Evolutionary conservation across 1,140 invertebrate genomes (phyloP), one percentile per base, ranked within the genome.

Genomic region (Saccostrea cuccullata): DNA sequence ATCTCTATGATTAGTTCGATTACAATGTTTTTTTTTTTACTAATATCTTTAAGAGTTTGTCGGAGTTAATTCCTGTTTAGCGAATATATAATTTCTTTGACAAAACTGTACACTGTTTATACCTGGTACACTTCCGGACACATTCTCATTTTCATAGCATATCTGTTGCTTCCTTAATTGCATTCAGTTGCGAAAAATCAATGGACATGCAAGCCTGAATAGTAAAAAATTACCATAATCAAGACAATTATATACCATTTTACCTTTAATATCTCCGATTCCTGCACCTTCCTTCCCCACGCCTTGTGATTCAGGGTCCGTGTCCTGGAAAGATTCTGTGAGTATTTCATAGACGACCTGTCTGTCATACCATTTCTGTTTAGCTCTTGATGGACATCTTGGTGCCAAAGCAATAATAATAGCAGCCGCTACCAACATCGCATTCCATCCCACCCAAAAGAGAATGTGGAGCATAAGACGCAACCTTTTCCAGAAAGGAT

Each of bases 271-370:
- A 95, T 98, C 97, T 5, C 97, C 97, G 26, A 97, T 93, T 55
- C 97, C 97, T 93, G 97, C 97, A 1, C 96, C 97, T 92, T 97
- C 95, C 17, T 58, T 56, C 15, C 5, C 1, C 8, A n/a, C 87
- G 0, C 36, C 47, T 30, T 87, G 82, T 20, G 89, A 36, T 36
- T 85, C 40, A 5, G 84, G 60, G 11, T 60, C 84, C 84, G 96
- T 96, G 92, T 98, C 97, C 91, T 97, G 96, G 93, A 97, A 98
- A 3, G 97, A 97, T 85, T 97, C 95, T 0, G 97, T 90, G 93
- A 98, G 97, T 70, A 98, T 96, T 94, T 98, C 97, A 93, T 98
- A 98, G 40, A 98, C 95, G 9, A 85, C 93, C 1, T 96, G 96
- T 55, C 96, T 96, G 89, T 97, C 95, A 96, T 97, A 98, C 97